A percentile compares a stretch with the other conserved stretches of the same genome.
Conservation (phyloP, 2,888 invertebrate species). For the Meganola albula region DNA sequence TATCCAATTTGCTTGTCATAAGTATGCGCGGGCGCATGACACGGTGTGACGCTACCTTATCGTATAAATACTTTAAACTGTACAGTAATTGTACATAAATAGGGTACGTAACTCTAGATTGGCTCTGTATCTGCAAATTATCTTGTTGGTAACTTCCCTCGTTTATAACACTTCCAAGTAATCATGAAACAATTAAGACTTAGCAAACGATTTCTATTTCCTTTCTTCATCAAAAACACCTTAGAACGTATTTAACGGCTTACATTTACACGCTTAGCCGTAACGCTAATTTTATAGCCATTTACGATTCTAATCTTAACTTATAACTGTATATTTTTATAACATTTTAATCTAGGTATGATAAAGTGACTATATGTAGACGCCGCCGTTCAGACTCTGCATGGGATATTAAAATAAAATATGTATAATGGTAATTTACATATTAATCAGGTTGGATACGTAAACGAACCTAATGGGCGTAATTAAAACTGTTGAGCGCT, state of each 20-base stretch:
- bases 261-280: too few relatives aligned
- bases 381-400: constrained; percentile 26
- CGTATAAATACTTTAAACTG: constrained; percentile 18
- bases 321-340: too few relatives aligned
- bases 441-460: constrained; percentile 54
- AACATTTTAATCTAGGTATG: constrained; percentile 17
- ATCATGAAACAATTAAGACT: too few relatives aligned
- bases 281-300: too few relatives aligned
- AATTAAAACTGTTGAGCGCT: constrained; percentile 56
- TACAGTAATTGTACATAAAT: constrained; percentile 37
- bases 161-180: too few relatives aligned
- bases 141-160: too few relatives aligned
- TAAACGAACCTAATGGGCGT: constrained; percentile 53
- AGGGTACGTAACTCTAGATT: too few relatives aligned
- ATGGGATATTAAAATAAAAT: constrained; percentile 49
- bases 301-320: too few relatives aligned
- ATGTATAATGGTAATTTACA: constrained; percentile 51
- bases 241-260: too few relatives aligned
- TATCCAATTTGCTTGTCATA: constrained; percentile 74
- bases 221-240: too few relatives aligned
- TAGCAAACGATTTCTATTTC: too few relatives aligned
- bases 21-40: constrained; percentile 46
- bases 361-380: constrained; percentile 30
- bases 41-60: constrained; percentile 27
- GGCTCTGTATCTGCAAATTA: too few relatives aligned